A percentile compares a stretch with the other conserved stretches of the same genome.
Conservation (phyloP, 30 jellyfish, hydroid and myxozoan species). For the Rhopilema esculentum region DNA sequence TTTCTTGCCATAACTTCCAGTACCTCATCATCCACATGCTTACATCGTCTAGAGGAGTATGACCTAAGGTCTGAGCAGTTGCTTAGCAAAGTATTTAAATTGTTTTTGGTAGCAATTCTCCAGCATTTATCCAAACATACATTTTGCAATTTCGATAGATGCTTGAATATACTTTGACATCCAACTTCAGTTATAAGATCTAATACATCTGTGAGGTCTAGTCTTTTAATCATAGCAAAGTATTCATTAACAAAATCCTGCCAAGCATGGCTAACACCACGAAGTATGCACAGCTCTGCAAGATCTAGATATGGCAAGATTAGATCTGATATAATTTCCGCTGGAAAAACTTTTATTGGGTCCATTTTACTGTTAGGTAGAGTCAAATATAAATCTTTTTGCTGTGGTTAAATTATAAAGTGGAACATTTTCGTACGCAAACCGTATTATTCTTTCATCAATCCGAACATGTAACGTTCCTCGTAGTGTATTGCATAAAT, state of each 20-base stretch:
- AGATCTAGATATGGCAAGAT: constrained; percentile 58
- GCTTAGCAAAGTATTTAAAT: constrained; percentile 13
- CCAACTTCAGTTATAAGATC: constrained; percentile 47
- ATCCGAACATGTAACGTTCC: too few species aligned
- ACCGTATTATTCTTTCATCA: too few species aligned
- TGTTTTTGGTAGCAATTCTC: constrained; percentile 33
- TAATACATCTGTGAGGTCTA: constrained; percentile 35
- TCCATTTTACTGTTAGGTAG: too few species aligned
- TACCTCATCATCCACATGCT: constrained; percentile 66
- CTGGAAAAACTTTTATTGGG: constrained; percentile 1
- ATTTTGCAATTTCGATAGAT: constrained; percentile 45
- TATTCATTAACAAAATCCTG: neutral
- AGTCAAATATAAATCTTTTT: too few species aligned
- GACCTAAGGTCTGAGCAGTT: constrained; percentile 20
- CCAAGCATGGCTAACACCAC: constrained; percentile 46
- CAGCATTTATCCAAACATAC: constrained; percentile 63
- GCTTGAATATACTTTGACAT: constrained; percentile 14
- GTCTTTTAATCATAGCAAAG: constrained; percentile 25
- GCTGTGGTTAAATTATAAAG: too few species aligned
- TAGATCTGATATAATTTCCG: constrained; percentile 37
- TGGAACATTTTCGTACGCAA: too few species aligned
- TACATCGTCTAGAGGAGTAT: constrained; percentile 71
- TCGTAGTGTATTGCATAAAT: too few species aligned
- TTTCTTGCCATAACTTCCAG: constrained; percentile 35
- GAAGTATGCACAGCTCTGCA: constrained; percentile 42